Evolutionary conservation across 2,888 invertebrate genomes (phyloP).

Genomic region (Acholoe squamosa): DNA sequence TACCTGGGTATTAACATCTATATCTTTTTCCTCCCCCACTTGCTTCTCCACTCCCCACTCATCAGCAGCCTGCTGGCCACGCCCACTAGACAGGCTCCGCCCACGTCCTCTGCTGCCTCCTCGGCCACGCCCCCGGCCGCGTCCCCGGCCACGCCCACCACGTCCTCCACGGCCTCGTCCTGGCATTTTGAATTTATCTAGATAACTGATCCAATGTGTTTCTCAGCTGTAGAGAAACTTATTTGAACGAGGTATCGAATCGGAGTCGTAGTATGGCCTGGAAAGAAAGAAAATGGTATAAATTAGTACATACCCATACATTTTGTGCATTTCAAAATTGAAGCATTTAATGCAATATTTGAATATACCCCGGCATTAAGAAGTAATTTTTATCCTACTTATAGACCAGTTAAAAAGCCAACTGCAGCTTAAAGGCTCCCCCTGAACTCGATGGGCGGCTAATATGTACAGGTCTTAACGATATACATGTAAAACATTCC

Average conservation of each 20-base stretch:
- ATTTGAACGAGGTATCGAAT: conserved; percentile 5
- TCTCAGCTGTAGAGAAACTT: background rate
- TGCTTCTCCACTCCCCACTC: background rate
- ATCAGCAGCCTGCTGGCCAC: background rate
- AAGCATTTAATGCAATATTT: no score
- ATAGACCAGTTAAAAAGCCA: no score
- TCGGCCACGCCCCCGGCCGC: conserved; percentile 68
- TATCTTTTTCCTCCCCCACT: conserved; percentile 28
- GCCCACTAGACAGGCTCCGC: conserved; percentile 57
- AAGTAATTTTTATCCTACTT: no score
- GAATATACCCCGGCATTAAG: no score
- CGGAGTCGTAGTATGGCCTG: background rate
- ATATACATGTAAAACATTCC: no score
- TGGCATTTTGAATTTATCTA: background rate
- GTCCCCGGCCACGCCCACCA: conserved; percentile 64
- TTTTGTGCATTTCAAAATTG: no score
- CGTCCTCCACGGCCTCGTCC: background rate
- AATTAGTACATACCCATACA: no score
- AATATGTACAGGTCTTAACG: no score
- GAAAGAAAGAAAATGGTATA: no score
- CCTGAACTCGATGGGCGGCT: no score
- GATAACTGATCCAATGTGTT: background rate
- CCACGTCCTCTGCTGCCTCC: conserved; percentile 65
- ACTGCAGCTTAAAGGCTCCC: no score
- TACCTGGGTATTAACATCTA: conserved; percentile 75